phyloP scores from a whole-genome alignment of 2,888 invertebrate genomes.

The Actias luna region DNA sequence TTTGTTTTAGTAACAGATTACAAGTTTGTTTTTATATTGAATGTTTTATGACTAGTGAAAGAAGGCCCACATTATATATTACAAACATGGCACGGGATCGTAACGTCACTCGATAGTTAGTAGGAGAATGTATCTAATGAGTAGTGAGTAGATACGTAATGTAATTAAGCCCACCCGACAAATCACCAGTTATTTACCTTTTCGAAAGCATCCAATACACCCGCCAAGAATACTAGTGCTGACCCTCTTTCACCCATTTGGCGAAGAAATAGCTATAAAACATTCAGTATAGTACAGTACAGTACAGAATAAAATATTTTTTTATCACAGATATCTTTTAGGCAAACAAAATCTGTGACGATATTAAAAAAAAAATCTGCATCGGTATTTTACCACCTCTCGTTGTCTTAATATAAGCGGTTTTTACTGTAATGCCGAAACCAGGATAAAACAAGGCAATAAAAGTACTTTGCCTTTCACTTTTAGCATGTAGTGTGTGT shows the following conservation, averaged over 20 bases:
- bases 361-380: no score
- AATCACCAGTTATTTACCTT: slow-evolving; percentile 57
- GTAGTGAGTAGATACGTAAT: slow-evolving; percentile 31
- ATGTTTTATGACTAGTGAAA: slow-evolving; percentile 37
- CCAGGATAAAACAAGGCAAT: no score
- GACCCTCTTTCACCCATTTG: slow-evolving; percentile 80
- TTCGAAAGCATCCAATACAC: slow-evolving; percentile 61
- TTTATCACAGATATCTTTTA: neutral
- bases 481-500: no score
- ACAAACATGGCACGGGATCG: slow-evolving; percentile 31
- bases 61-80: slow-evolving; percentile 62
- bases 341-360: no score
- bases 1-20: neutral
- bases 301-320: neutral
- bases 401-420: no score
- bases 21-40: neutral
- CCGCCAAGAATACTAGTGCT: slow-evolving; percentile 72
- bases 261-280: slow-evolving; percentile 73
- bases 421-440: no score
- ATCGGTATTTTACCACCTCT: no score
- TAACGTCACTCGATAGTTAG: slow-evolving; percentile 32
- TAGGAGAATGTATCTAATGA: slow-evolving; percentile 49
- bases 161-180: slow-evolving; percentile 27
- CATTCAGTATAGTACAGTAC: slow-evolving; percentile 19
- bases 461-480: no score